Evolutionary conservation across 2,888 invertebrate genomes (phyloP).

Genomic region (Craniophora ligustri): DNA sequence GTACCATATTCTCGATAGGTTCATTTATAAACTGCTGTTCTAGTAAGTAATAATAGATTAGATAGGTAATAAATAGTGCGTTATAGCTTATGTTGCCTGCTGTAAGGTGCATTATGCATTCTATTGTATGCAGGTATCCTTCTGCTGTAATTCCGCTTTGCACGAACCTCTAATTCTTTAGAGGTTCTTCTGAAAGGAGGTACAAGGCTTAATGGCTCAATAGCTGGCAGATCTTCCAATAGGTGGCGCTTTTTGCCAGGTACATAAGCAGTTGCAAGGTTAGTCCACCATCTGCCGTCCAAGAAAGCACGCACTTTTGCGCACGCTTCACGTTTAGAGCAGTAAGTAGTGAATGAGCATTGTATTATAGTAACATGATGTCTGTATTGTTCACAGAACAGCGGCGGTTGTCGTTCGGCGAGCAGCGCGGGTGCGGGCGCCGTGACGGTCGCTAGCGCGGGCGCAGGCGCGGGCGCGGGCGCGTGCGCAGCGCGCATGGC

Average conservation of each 20-base stretch:
- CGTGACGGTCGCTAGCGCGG: constrained; percentile 85
- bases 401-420: constrained; percentile 83
- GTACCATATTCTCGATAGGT: constrained; percentile 58
- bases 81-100: not conserved
- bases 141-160: constrained; percentile 6
- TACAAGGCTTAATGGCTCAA: not conserved
- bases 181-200: too few species aligned
- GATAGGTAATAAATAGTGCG: too few species aligned
- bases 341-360: not conserved
- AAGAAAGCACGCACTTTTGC: not conserved
- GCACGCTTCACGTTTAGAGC: not conserved
- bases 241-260: not conserved
- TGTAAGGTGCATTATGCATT: too few species aligned
- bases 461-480: constrained; percentile 85
- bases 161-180: constrained; percentile 7
- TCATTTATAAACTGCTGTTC: constrained; percentile 24
- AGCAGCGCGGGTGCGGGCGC: constrained; percentile 82
- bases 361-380: constrained; percentile 12
- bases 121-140: too few species aligned
- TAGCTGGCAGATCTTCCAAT: not conserved
- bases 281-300: not conserved
- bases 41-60: constrained; percentile 6
- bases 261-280: not conserved
- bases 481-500: constrained; percentile 88
- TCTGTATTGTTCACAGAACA: constrained; percentile 71